Base-by-base conservation (phyloP, 2,113 vertebrate genomes). In the Hymenochirus boettgeri region DNA sequence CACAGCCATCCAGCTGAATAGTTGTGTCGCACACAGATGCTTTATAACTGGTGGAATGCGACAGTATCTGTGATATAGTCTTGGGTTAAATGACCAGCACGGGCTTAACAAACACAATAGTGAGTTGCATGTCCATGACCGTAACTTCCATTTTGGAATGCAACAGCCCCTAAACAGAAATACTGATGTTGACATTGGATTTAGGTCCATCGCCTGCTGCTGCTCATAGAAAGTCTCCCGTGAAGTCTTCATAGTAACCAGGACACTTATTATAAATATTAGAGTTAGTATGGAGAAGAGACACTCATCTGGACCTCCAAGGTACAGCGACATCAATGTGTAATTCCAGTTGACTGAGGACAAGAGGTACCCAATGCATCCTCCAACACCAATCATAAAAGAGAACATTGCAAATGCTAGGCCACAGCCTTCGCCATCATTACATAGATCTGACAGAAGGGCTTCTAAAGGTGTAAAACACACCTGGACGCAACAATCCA, bases 1-100 rank as follows among this genome's bases (percentile, higher is more conserved):
- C 37, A 94, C 80, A 0, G 88, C 90, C 90, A 89, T 93, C 92
- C 92, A 94, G 77, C 89, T 92, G 80, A 84, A 93, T 24, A 93
- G 77, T 77, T 94, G 88, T 0, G 92, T 90, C 66, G 92, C 72
- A 0, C 91, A 92, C 17, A 93, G 88, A 13, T 82, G 81, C 2
- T 82, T 81, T 51, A 92, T 79, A 59, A 89, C 81, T 0, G 65
- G 60, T 10, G 92, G 92, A 67, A 91, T 71, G 21, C 78, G 86
- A 66, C 83, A 88, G 79, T 88, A 90, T 75, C 87, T 86, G 70
- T 84, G 73, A 79, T 88, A 89, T 75, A 88, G 83, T 45, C 80
- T 77, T 0, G 88, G 88, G 1, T 84, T 86, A 79, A 88, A 76
- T 23, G 84, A 79, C 75, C 85, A 84, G 70, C 76, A 92, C 53